phyloP scores from a whole-genome alignment of 2,113 vertebrate species.

The Myanophis thanlyinensis region DNA sequence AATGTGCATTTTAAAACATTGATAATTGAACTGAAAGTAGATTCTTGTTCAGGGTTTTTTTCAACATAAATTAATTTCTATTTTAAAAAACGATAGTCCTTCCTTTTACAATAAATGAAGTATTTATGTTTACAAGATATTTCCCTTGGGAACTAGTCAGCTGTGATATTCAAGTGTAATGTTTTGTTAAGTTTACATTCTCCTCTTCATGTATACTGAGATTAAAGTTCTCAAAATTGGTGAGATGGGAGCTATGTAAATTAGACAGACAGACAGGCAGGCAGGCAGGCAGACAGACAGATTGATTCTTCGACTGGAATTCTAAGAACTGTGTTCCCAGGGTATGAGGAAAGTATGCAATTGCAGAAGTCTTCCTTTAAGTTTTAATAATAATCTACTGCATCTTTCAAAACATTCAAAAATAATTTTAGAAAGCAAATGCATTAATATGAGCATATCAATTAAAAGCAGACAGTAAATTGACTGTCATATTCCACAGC shows the following conservation, averaged over 20 bases:
- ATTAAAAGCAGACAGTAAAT: neutral
- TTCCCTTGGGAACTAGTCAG: neutral
- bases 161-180: too few relatives aligned
- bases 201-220: neutral
- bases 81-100: neutral
- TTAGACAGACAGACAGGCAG: neutral
- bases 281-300: neutral
- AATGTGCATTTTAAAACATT: neutral
- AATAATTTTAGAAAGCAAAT: neutral
- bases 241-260: neutral
- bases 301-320: neutral
- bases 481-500: slow-evolving; percentile 16
- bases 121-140: neutral
- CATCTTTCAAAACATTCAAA: neutral
- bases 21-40: neutral
- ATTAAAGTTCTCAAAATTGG: neutral
- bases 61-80: neutral
- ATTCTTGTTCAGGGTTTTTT: neutral
- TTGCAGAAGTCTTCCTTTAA: neutral
- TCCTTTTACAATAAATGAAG: neutral
- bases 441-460: neutral
- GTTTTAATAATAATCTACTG: neutral
- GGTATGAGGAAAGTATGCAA: neutral
- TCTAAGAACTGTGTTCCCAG: neutral
- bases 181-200: neutral